These are phyloP conservation scores for Pecten maximus DNA, from an alignment of 2,888 invertebrate species.

Conservation along the genomic window DNA sequence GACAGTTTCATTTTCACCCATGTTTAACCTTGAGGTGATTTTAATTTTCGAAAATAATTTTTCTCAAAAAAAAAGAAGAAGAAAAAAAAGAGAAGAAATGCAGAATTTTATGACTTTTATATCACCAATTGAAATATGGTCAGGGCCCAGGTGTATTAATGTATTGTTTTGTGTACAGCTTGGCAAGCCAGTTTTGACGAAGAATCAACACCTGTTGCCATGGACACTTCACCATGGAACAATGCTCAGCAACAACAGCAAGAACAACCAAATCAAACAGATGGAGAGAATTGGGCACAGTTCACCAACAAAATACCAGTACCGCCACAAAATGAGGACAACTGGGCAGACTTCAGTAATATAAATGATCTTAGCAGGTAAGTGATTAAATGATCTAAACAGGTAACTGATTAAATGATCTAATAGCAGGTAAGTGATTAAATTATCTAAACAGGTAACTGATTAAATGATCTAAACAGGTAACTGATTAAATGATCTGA, in stretches of 20 bases:
- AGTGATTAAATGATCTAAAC: too few relatives aligned
- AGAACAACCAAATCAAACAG: conserved; percentile 67
- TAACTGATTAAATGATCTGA: too few relatives aligned
- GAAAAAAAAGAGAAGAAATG: too few relatives aligned
- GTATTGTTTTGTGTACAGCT: conserved; percentile 50
- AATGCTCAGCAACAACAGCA: conserved; percentile 50
- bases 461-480: too few relatives aligned
- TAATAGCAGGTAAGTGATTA: too few relatives aligned
- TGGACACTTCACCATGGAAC: conserved; percentile 83
- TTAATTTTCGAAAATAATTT: too few relatives aligned
- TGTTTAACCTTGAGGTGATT: too few relatives aligned
- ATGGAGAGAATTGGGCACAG: conserved; percentile 77
- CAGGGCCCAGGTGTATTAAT: not conserved
- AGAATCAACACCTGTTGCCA: conserved; percentile 78
- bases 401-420: too few relatives aligned
- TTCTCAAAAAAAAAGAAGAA: too few relatives aligned
- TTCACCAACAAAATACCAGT: conserved; percentile 66
- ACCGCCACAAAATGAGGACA: conserved; percentile 54
- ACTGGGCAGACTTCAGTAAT: conserved; percentile 69
- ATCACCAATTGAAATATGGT: not conserved
- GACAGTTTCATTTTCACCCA: too few relatives aligned
- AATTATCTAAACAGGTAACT: too few relatives aligned
- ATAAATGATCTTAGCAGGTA: conserved; percentile 64
- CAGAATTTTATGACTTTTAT: too few relatives aligned
- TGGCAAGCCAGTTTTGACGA: conserved; percentile 77